Percentiles rank a stretch among this genome's conserved stretches.
Conservation (phyloP, 2,113 vertebrate genomes). For the Microcebus jonahi region DNA sequence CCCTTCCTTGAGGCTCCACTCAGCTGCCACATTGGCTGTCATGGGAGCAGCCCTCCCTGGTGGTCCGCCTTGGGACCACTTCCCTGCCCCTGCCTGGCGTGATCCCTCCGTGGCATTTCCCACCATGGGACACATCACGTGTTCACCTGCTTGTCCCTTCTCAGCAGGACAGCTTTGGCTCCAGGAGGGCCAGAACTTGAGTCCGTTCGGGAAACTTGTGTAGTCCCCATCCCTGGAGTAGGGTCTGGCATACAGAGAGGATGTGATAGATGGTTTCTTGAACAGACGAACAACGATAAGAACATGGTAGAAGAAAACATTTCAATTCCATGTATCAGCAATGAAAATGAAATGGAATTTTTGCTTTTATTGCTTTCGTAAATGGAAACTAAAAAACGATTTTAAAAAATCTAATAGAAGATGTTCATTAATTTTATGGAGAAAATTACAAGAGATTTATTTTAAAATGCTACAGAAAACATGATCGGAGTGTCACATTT, state of each 20-base stretch:
- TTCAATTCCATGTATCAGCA: neutral
- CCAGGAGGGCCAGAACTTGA: no score
- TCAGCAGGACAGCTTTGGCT: neutral
- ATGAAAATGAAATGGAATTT: neutral
- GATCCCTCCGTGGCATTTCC: rapidly evolving
- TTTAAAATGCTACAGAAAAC: neutral
- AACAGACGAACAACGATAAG: neutral
- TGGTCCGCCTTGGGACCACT: neutral
- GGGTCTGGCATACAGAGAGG: no score
- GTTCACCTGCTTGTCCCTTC: no score
- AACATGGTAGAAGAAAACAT: neutral
- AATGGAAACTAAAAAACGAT: neutral
- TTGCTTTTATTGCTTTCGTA: neutral
- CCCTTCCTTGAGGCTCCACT: neutral
- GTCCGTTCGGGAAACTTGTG: neutral
- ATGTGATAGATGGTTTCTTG: rapidly evolving
- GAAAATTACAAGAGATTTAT: neutral
- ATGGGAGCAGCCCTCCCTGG: neutral
- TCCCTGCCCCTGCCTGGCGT: no score
- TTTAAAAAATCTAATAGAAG: neutral
- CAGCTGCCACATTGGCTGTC: neutral
- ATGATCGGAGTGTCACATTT: neutral
- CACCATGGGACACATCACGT: neutral
- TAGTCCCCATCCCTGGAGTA: neutral
- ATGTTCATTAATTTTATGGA: neutral